Evolutionary conservation across 2,113 vertebrate genomes (phyloP).

Genomic region (Equus przewalskii): DNA sequence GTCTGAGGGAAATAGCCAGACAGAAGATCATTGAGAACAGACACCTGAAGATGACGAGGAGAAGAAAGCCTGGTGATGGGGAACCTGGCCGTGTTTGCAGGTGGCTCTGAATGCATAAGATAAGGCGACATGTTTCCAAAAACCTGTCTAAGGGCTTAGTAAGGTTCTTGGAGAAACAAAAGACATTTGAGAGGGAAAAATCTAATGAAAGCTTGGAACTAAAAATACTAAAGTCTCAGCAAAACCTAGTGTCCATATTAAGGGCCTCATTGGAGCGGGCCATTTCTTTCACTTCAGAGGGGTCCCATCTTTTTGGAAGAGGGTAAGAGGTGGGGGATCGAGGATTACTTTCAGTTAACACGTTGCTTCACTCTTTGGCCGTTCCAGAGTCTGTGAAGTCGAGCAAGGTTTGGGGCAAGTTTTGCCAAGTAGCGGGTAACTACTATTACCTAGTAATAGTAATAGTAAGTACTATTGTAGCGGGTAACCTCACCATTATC

Average conservation of each 20-base stretch:
- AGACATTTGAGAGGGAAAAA: neutral
- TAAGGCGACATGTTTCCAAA: neutral
- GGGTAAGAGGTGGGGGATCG: accelerated
- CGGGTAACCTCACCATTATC: neutral
- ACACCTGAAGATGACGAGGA: neutral
- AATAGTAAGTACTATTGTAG: too few species aligned
- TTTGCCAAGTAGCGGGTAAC: neutral
- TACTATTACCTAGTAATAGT: too few species aligned
- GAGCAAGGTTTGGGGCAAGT: neutral
- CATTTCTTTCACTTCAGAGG: neutral
- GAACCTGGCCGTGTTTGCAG: accelerated
- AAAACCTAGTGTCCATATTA: neutral
- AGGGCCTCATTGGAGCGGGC: neutral
- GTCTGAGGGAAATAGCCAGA: neutral
- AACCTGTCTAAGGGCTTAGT: neutral
- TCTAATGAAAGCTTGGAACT: neutral
- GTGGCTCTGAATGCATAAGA: neutral
- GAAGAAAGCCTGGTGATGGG: neutral
- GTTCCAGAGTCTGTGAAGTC: neutral
- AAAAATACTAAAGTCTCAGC: neutral
- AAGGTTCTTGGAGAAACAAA: neutral
- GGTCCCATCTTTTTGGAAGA: neutral
- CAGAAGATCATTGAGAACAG: neutral
- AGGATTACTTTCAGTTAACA: neutral
- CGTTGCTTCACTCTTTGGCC: neutral